Percentiles rank a stretch among this genome's conserved stretches.
These are phyloP conservation scores for Aeoliscus strigatus DNA, from an alignment of 2,797 vertebrate species.

Conservation along the genomic window DNA sequence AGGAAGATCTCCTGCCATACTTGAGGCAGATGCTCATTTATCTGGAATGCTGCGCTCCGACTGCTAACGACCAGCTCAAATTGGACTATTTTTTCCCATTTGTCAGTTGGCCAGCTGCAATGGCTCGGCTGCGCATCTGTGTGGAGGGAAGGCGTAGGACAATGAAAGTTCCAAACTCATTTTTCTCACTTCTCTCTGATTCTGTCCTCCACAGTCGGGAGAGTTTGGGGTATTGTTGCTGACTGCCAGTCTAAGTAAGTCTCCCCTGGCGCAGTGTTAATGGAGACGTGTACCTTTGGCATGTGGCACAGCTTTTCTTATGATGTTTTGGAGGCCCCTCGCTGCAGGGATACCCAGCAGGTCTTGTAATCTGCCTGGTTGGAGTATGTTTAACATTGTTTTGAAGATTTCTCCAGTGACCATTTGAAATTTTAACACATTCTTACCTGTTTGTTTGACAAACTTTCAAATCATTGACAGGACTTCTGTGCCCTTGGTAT, in stretches of 20 bases:
- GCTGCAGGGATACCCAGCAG: constrained; percentile 48
- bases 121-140: constrained; percentile 81
- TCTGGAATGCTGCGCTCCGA: constrained; percentile 74
- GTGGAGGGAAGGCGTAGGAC: constrained; percentile 76
- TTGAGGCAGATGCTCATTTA: constrained; percentile 83
- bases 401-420: constrained; percentile 25
- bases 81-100: constrained; percentile 93
- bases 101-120: constrained; percentile 88
- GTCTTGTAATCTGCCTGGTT: constrained; percentile 56
- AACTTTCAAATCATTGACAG: too few species aligned
- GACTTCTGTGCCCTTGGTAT: not conserved
- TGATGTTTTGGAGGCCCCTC: constrained; percentile 58
- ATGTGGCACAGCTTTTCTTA: constrained; percentile 62
- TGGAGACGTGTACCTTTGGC: constrained; percentile 67
- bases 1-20: constrained; percentile 83
- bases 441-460: not conserved
- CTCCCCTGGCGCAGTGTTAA: constrained; percentile 55
- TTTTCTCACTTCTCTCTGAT: constrained; percentile 78
- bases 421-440: constrained; percentile 37
- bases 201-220: constrained; percentile 62
- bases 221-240: constrained; percentile 60
- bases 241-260: constrained; percentile 64
- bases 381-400: constrained; percentile 44
- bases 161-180: constrained; percentile 82
- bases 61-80: constrained; percentile 90